Evolutionary conservation across 2,797 vertebrate species (phyloP).

Genomic region (Cephalopachus bancanus): DNA sequence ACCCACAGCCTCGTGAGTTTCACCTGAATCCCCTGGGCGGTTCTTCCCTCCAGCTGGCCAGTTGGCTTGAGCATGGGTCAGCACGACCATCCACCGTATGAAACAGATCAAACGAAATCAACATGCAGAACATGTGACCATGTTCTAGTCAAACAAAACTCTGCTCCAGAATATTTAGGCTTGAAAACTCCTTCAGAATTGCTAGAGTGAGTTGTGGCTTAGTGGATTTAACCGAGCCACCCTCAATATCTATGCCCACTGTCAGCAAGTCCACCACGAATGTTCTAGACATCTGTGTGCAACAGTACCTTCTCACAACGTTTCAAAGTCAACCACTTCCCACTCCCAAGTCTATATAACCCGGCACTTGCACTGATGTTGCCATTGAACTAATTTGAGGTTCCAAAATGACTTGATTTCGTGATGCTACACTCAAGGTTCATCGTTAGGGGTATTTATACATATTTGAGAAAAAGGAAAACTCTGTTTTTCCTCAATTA

Average conservation of each 20-base stretch:
- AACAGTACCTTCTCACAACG: not conserved
- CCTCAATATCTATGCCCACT: not conserved
- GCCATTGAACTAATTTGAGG: not conserved
- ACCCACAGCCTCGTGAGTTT: not conserved
- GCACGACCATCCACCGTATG: no score
- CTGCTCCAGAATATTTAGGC: not conserved
- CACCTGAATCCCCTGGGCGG: not conserved
- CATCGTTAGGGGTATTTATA: not conserved
- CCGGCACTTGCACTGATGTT: not conserved
- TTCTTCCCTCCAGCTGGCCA: not conserved
- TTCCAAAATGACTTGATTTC: not conserved
- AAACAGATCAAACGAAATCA: not conserved
- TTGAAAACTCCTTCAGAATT: not conserved
- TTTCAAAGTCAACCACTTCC: not conserved
- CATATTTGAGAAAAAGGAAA: not conserved
- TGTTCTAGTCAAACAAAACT: constrained; percentile 23
- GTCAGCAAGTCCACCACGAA: not conserved
- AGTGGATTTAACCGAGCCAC: not conserved
- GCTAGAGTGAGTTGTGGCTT: not conserved
- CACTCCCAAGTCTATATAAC: not conserved
- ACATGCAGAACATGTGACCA: not conserved
- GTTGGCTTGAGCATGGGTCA: not conserved
- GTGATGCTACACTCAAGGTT: not conserved
- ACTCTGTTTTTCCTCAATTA: not conserved
- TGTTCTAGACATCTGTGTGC: not conserved